These are phyloP conservation scores for Semicossyphus pulcher DNA, from an alignment of 2,113 vertebrate species.

Conservation along the genomic window DNA sequence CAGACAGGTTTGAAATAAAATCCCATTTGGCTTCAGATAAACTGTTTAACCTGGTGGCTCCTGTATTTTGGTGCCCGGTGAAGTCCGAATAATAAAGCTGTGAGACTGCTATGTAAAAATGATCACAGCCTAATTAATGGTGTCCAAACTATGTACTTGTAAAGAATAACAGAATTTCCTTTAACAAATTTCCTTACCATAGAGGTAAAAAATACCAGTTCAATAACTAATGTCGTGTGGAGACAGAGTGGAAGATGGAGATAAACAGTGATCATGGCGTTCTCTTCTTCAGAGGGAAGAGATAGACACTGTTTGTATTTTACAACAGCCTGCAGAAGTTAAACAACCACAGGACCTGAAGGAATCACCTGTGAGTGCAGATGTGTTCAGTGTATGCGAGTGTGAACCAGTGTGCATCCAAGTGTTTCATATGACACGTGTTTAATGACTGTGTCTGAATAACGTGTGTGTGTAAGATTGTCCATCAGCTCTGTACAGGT, in stretches of 20 bases:
- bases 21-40: background rate
- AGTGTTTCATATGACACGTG: conserved; percentile 20
- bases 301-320: conserved; percentile 23
- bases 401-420: conserved; percentile 7
- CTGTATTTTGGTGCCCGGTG: background rate
- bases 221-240: background rate
- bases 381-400: conserved; percentile 27
- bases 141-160: background rate
- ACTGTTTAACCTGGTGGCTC: background rate
- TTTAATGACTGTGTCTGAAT: conserved; percentile 27
- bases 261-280: conserved; percentile 44
- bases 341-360: conserved; percentile 41
- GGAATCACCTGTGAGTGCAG: conserved; percentile 21
- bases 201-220: background rate
- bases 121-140: background rate
- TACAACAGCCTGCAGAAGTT: conserved; percentile 44
- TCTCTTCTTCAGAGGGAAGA: conserved; percentile 56
- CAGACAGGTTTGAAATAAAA: background rate
- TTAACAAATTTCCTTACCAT: background rate
- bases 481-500: conserved; percentile 30
- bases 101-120: background rate
- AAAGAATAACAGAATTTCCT: conserved; percentile 18
- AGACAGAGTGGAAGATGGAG: conserved; percentile 9
- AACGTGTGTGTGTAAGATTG: conserved; percentile 31
- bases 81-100: background rate